A percentile compares a stretch with the other conserved stretches of the same genome.
Evolutionary conservation across 1,140 invertebrate species (phyloP).

Genomic region (Carposina sasakii): DNA sequence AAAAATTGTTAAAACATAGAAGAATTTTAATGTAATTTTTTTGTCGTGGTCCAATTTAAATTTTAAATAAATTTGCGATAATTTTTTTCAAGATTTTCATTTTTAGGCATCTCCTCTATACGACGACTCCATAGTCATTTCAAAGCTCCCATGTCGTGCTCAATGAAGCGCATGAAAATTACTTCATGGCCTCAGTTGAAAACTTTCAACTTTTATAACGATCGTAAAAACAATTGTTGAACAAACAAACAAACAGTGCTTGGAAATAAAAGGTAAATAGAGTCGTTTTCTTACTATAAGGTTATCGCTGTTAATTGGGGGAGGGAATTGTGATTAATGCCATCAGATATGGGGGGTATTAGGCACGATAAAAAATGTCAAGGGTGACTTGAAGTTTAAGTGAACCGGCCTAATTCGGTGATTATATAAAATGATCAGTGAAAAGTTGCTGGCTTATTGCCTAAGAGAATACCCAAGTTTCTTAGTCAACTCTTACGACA

Average conservation of each 20-base stretch:
- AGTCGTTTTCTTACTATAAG: conserved; percentile 38
- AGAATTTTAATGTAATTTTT: no score
- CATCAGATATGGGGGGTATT: conserved; percentile 56
- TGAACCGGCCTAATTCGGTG: no score
- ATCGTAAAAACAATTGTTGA: conserved; percentile 49
- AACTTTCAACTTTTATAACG: conserved; percentile 32
- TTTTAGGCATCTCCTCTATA: no score
- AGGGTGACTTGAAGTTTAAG: conserved; percentile 36
- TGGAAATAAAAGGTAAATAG: conserved; percentile 52
- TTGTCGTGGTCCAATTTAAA: no score
- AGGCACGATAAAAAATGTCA: conserved; percentile 44
- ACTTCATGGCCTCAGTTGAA: conserved; percentile 19
- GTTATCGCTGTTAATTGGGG: conserved; percentile 65
- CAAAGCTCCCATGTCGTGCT: neutral
- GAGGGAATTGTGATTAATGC: conserved; percentile 70
- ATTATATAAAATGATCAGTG: no score
- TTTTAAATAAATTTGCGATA: no score
- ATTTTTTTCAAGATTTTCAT: no score
- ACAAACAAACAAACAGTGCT: conserved; percentile 47
- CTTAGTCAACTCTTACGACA: no score
- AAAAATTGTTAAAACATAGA: no score
- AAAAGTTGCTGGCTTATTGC: no score
- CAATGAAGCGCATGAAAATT: conserved; percentile 5
- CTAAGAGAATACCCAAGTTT: no score
- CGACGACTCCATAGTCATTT: no score